A percentile compares a stretch with the other conserved stretches of the same genome.
phyloP scores from a whole-genome alignment of 64 coral and sea anemone species.

The Orbicella faveolata region DNA sequence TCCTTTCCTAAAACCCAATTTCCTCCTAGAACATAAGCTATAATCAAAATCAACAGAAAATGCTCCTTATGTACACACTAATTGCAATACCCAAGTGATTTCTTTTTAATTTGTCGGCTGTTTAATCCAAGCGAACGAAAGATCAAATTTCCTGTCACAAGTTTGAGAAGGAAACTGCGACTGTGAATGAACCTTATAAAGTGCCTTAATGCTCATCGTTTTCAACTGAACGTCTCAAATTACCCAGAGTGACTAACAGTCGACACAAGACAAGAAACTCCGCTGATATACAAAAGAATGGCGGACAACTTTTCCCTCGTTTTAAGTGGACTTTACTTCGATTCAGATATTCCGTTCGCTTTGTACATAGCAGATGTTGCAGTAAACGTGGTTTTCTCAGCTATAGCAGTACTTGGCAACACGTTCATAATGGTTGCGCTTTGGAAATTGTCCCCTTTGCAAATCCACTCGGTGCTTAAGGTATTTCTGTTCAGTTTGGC shows the following conservation, averaged over 20 bases:
- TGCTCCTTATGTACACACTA: background rate
- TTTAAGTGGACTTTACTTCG: background rate
- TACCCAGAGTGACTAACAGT: no score
- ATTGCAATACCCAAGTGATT: background rate
- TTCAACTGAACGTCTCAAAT: no score
- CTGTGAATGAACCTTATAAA: no score
- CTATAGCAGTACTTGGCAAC: background rate
- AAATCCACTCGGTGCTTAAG: background rate
- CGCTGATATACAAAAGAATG: background rate
- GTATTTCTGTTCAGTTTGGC: background rate
- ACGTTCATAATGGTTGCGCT: background rate
- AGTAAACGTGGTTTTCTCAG: background rate
- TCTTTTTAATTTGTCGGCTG: background rate
- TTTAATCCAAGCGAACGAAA: background rate
- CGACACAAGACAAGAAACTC: no score
- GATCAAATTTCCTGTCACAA: background rate
- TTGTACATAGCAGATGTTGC: background rate
- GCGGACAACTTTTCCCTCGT: slow-evolving; percentile 8
- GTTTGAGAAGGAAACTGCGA: background rate
- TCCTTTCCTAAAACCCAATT: background rate
- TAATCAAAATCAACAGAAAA: background rate
- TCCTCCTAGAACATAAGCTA: background rate
- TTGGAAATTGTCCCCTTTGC: background rate
- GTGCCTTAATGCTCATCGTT: no score
- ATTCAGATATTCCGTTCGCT: background rate